These are phyloP conservation scores for Cettia cetti DNA, from an alignment of 2,113 vertebrate species.

Conservation along the genomic window DNA sequence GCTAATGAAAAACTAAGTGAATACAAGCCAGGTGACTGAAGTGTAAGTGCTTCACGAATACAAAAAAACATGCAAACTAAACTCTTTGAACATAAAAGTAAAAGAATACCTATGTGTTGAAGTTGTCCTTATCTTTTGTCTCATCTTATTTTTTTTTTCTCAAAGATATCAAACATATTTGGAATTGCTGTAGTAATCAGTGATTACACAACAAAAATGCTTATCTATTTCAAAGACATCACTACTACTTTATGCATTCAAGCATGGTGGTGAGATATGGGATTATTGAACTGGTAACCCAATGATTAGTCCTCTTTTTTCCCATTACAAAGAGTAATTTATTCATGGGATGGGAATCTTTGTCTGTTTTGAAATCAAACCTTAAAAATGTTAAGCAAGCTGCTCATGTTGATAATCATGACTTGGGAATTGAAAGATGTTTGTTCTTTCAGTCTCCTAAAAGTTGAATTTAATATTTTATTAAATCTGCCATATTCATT, in stretches of 20 bases:
- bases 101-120: not conserved
- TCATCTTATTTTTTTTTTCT: not conserved
- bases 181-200: not conserved
- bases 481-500: not conserved
- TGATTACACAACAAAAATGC: not conserved
- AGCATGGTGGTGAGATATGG: not conserved
- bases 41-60: not conserved
- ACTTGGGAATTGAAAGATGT: constrained; percentile 46
- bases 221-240: not conserved
- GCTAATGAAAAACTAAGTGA: not conserved
- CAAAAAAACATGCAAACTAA: rapidly evolving
- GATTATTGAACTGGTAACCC: not conserved
- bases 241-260: not conserved
- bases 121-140: not conserved
- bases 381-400: constrained; percentile 25
- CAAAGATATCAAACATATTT: not conserved
- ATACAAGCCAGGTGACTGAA: not conserved
- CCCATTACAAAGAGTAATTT: constrained; percentile 14
- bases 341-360: constrained; percentile 53
- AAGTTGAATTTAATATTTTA: constrained; percentile 52
- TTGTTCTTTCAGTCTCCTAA: constrained; percentile 29
- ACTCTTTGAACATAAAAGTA: not conserved
- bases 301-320: not conserved
- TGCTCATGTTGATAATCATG: constrained; percentile 54
- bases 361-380: constrained; percentile 31